phyloP scores from a whole-genome alignment of 2,113 vertebrate genomes.

The Neogobius melanostomus region DNA sequence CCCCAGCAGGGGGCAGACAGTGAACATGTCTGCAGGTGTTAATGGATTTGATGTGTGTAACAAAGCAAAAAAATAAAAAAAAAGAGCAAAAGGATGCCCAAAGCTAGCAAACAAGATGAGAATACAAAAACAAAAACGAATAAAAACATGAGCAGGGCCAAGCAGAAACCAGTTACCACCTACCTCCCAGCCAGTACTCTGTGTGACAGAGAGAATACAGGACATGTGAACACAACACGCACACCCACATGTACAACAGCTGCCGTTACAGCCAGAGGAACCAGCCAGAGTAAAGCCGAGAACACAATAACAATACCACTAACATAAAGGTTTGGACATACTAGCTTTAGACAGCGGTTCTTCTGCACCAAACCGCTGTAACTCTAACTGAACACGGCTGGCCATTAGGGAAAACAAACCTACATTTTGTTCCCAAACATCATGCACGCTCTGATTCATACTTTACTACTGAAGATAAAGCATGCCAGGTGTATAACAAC shows the following conservation, averaged over 20 bases:
- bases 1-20: conserved; percentile 57
- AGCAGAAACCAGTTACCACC: conserved; percentile 92
- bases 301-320: not conserved
- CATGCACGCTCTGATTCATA: conserved; percentile 28
- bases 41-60: conserved; percentile 85
- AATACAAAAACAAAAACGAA: conserved; percentile 36
- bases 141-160: conserved; percentile 79
- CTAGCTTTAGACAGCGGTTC: conserved; percentile 10
- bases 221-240: conserved; percentile 81
- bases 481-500: conserved; percentile 23
- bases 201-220: conserved; percentile 91
- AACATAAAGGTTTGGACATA: not conserved
- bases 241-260: conserved; percentile 18
- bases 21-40: conserved; percentile 80
- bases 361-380: conserved; percentile 28
- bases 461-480: conserved; percentile 21
- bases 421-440: conserved; percentile 16
- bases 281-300: conserved; percentile 14
- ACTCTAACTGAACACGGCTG: conserved; percentile 27
- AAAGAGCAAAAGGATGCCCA: conserved; percentile 87
- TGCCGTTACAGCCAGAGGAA: conserved; percentile 34
- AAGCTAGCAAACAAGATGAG: conserved; percentile 83
- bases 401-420: conserved; percentile 10
- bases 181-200: conserved; percentile 99
- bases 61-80: conserved; percentile 87